Percentiles rank a stretch among this genome's conserved stretches.
Evolutionary conservation across 1,140 invertebrate species (phyloP).

Genomic region (Babylonia areolata): DNA sequence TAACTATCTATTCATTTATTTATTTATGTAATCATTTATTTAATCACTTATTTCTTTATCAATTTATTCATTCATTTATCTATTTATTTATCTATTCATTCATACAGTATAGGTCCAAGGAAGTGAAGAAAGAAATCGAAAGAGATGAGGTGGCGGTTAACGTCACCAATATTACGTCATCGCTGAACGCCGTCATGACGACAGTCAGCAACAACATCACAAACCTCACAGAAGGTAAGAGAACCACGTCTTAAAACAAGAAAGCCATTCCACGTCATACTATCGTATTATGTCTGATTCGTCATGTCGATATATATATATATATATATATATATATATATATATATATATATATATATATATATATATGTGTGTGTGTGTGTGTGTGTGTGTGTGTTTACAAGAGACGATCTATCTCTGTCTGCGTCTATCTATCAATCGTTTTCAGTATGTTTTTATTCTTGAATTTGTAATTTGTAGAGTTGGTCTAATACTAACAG

Average conservation of each 20-base stretch:
- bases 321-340: background rate
- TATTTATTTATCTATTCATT: background rate
- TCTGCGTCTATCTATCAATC: background rate
- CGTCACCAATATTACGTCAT: conserved; percentile 14
- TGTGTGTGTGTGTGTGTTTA: background rate
- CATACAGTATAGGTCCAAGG: conserved; percentile 30
- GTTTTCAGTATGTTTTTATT: background rate
- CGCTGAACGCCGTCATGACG: conserved; percentile 6
- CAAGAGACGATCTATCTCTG: background rate
- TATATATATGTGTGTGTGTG: no score
- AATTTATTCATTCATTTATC: no score
- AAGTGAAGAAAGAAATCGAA: conserved; percentile 22
- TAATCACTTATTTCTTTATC: no score
- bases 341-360: background rate
- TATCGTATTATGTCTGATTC: no score
- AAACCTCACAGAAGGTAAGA: conserved; percentile 32
- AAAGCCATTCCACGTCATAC: no score
- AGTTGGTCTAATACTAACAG: background rate
- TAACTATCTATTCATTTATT: no score
- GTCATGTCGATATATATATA: no score
- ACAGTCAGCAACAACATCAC: conserved; percentile 11
- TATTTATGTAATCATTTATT: no score
- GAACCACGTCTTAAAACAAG: no score
- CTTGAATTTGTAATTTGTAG: background rate
- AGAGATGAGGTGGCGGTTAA: background rate